phyloP scores from a whole-genome alignment of 2,797 vertebrate species.

The Paramormyrops hopkinsi region DNA sequence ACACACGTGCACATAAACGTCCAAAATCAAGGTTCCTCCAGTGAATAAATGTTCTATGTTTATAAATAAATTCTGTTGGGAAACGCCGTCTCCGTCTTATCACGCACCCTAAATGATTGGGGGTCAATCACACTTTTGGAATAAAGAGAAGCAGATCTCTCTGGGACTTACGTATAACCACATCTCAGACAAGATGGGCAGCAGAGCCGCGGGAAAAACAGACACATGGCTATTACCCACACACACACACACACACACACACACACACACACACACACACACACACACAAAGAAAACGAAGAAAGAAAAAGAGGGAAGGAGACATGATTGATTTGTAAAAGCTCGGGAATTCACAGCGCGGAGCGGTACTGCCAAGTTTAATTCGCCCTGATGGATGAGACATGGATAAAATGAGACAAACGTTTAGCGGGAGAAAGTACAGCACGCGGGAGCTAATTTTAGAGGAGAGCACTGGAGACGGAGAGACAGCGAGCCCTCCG shows the following conservation, averaged over 20 bases:
- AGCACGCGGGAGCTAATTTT: constrained; percentile 59
- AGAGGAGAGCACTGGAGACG: constrained; percentile 43
- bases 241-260: constrained; percentile 38
- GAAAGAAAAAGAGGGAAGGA: constrained; percentile 24
- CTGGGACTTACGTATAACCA: neutral
- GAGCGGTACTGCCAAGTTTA: constrained; percentile 55
- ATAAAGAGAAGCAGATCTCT: neutral
- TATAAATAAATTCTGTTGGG: neutral
- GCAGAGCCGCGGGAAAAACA: constrained; percentile 44
- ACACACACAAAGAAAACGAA: constrained; percentile 12
- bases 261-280: neutral
- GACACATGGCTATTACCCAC: constrained; percentile 52
- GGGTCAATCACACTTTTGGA: neutral
- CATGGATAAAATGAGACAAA: constrained; percentile 14
- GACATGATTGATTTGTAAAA: constrained; percentile 51
- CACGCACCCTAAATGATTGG: neutral
- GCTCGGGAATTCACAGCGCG: constrained; percentile 51
- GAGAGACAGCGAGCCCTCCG: neutral
- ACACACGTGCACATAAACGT: neutral
- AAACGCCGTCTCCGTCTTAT: neutral
- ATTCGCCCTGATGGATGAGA: constrained; percentile 67
- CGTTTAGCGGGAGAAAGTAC: constrained; percentile 37
- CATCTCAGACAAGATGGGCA: neutral
- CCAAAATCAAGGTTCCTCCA: neutral
- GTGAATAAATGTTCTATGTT: neutral